Evolutionary conservation across 2,113 vertebrate species (phyloP).

Genomic region (Xenus cinereus): DNA sequence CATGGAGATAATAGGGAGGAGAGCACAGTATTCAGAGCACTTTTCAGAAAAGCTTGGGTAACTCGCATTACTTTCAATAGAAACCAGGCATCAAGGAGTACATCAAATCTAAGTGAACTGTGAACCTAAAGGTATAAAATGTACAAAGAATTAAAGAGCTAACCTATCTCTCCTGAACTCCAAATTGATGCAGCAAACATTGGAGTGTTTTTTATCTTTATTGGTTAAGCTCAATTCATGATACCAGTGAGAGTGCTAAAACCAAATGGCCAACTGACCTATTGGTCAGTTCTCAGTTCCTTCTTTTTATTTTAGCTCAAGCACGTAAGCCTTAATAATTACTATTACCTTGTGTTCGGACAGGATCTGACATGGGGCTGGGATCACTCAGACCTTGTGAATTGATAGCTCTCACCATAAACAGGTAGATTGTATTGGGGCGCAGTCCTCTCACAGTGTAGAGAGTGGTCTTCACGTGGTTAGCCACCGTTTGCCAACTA

Average conservation of each 20-base stretch:
- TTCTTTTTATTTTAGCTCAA: neutral
- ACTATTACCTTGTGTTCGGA: conserved; percentile 92
- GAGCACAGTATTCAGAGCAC: neutral
- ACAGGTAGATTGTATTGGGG: conserved; percentile 97
- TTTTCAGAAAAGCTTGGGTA: neutral
- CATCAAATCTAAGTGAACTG: neutral
- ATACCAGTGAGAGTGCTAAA: neutral
- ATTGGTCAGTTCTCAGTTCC: neutral
- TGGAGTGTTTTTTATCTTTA: neutral
- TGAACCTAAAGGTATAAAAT: neutral
- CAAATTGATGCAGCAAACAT: neutral
- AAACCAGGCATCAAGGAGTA: neutral
- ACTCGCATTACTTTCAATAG: neutral
- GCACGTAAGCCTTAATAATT: accelerated
- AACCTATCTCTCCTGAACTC: neutral
- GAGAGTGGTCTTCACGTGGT: conserved; percentile 90
- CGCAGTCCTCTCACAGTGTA: conserved; percentile 89
- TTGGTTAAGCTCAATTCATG: neutral
- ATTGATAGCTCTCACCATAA: conserved; percentile 97
- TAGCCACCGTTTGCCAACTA: conserved; percentile 97
- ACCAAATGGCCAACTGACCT: neutral
- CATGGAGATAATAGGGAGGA: neutral
- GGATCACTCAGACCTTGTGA: conserved; percentile 95
- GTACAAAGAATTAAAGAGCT: neutral
- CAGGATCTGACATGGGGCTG: conserved; percentile 94